Conservation (phyloP, 2,113 vertebrate genomes). For the Rhabdomys dilectus region DNA sequence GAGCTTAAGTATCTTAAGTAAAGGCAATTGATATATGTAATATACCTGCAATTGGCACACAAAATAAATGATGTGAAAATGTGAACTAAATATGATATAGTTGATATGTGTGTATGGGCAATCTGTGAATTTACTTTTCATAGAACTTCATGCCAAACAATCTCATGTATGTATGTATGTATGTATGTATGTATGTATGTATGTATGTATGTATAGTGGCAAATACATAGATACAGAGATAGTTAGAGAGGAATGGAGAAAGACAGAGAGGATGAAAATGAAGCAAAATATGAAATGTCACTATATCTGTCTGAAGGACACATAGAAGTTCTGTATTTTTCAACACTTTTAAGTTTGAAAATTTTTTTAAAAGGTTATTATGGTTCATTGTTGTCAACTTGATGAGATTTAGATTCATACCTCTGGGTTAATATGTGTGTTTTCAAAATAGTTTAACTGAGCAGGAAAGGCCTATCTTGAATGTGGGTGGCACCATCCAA, state of each 20-base stretch:
- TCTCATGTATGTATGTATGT: not conserved
- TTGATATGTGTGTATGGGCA: not conserved
- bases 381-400: not conserved
- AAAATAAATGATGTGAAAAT: conserved; percentile 33
- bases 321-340: not conserved
- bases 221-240: not conserved
- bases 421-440: not conserved
- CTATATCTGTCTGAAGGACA: not conserved
- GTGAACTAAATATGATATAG: not conserved
- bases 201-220: not conserved
- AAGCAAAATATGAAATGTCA: not conserved
- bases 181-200: not conserved
- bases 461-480: not conserved
- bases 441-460: not conserved
- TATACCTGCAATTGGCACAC: conserved; percentile 16
- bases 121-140: conserved; percentile 38
- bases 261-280: not conserved
- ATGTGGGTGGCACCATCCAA: no score
- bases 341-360: conserved; percentile 41
- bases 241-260: not conserved
- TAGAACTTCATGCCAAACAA: not conserved
- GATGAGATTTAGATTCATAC: not conserved
- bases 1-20: conserved; percentile 19
- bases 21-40: conserved; percentile 32
- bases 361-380: conserved; percentile 4